Evolutionary conservation across 2,888 invertebrate genomes (phyloP).

Genomic region (Dione vanillae): DNA sequence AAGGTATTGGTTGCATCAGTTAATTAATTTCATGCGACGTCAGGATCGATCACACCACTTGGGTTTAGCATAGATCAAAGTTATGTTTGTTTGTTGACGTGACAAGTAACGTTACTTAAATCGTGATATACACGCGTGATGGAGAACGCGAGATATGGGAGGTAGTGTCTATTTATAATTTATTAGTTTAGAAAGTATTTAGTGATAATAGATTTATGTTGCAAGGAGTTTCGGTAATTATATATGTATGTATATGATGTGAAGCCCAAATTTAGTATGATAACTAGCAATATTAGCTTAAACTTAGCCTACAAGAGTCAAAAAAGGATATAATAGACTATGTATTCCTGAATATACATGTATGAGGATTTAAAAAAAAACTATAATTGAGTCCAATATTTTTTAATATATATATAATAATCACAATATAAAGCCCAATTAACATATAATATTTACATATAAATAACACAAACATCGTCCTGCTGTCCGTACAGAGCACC

Average conservation of each 20-base stretch:
- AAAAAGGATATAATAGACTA: no score
- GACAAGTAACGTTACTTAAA: conserved; percentile 59
- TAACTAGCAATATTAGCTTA: no score
- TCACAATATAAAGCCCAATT: not conserved
- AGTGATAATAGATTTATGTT: conserved; percentile 28
- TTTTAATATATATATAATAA: not conserved
- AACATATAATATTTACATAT: not conserved
- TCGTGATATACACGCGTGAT: conserved; percentile 42
- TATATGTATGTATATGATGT: not conserved
- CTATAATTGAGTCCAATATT: not conserved
- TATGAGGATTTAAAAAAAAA: no score
- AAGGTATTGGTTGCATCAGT: conserved; percentile 55
- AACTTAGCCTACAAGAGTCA: no score
- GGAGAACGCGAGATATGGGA: conserved; percentile 21
- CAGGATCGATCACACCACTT: conserved; percentile 67
- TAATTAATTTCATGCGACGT: conserved; percentile 71
- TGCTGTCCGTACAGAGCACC: conserved; percentile 46
- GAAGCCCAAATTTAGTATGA: no score
- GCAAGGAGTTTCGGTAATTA: conserved; percentile 6
- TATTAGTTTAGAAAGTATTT: conserved; percentile 22
- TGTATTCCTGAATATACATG: no score
- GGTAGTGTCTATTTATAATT: conserved; percentile 11
- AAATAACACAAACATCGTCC: conserved; percentile 15
- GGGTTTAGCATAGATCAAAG: conserved; percentile 67
- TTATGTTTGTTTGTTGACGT: conserved; percentile 65